These are phyloP conservation scores for Augochlora pura DNA, from an alignment of 1,140 invertebrate species.

Conservation along the genomic window DNA sequence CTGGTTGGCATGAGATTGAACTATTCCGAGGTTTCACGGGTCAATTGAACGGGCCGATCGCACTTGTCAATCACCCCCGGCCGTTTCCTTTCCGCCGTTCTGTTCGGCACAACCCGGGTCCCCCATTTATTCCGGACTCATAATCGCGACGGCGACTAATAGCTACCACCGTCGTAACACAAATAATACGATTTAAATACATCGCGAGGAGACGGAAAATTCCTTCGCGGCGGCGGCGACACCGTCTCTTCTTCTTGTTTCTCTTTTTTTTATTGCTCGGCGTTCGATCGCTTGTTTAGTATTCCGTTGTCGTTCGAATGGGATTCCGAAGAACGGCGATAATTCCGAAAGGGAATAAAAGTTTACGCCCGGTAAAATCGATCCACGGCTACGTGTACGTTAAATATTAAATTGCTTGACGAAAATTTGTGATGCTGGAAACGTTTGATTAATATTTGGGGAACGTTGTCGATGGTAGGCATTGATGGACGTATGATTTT, in stretches of 20 bases:
- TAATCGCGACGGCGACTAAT: not conserved
- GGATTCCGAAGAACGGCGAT: not conserved
- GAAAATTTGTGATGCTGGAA: too few species aligned
- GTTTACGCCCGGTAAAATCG: too few species aligned
- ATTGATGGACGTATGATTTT: too few species aligned
- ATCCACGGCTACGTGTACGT: too few species aligned
- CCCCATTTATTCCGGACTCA: not conserved
- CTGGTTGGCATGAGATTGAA: constrained; percentile 33
- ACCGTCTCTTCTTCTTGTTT: too few species aligned
- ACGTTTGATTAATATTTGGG: too few species aligned
- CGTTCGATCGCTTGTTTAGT: not conserved
- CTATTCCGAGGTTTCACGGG: constrained; percentile 48
- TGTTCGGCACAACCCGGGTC: not conserved
- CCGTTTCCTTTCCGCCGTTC: not conserved
- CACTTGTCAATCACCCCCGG: constrained; percentile 18
- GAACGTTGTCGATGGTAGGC: too few species aligned
- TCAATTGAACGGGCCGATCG: constrained; percentile 37
- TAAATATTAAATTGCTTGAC: too few species aligned
- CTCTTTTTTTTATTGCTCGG: too few species aligned
- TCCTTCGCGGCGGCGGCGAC: not conserved
- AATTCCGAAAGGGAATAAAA: too few species aligned
- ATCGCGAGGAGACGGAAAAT: constrained; percentile 21
- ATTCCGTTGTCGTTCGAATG: not conserved
- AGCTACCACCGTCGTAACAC: not conserved
- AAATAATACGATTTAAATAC: not conserved